Evolutionary conservation across 2,888 invertebrate genomes (phyloP).

Genomic region (Drosophila parthenogenetica): DNA sequence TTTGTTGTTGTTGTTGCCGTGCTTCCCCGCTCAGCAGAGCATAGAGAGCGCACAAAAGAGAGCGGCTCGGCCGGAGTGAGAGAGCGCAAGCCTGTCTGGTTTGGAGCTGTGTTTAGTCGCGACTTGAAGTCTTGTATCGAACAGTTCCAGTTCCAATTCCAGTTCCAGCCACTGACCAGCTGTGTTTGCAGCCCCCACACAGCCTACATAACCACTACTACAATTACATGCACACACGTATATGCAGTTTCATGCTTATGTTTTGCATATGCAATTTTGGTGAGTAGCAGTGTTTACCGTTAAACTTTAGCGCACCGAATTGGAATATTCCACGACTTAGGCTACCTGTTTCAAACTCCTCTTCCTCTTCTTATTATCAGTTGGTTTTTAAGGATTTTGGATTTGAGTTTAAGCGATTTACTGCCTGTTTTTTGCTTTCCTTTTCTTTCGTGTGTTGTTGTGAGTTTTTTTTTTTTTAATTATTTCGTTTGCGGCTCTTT

Average conservation of each 20-base stretch:
- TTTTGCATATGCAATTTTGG: conserved; percentile 60
- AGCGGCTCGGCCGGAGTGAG: conserved; percentile 10
- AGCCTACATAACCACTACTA: conserved; percentile 4
- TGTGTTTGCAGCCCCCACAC: conserved; percentile 60
- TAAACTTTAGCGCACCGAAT: conserved; percentile 24
- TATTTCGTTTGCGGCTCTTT: conserved; percentile 72
- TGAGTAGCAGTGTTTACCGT: conserved; percentile 69
- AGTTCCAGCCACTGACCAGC: conserved; percentile 67
- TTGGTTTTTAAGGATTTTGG: neutral
- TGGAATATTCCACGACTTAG: conserved; percentile 5
- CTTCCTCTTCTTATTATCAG: neutral
- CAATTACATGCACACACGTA: neutral
- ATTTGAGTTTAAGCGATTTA: neutral
- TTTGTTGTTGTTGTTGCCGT: conserved; percentile 40
- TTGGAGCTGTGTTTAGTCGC: conserved; percentile 52
- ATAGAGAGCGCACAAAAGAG: conserved; percentile 31
- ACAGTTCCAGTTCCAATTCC: conserved; percentile 51
- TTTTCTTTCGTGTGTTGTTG: conserved; percentile 14
- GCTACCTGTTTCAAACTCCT: neutral
- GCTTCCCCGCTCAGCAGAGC: conserved; percentile 49
- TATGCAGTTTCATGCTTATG: conserved; percentile 1
- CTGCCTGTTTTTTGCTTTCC: conserved; percentile 17
- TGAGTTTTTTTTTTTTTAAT: conserved; percentile 47
- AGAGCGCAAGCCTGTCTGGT: conserved; percentile 42
- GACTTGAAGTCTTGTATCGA: conserved; percentile 36